phyloP scores from a whole-genome alignment of 2,888 invertebrate genomes.

The Troides oblongomaculatus region DNA sequence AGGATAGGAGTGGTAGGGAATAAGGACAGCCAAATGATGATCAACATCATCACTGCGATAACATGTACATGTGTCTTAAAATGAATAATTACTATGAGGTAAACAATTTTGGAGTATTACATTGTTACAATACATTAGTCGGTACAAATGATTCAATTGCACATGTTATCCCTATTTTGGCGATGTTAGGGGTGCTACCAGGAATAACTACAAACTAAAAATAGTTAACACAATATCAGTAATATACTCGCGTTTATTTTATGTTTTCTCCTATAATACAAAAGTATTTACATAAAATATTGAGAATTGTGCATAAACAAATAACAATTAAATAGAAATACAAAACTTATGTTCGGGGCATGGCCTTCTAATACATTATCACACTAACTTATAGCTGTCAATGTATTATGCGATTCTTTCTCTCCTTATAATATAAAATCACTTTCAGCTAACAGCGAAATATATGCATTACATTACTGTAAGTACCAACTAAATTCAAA shows the following conservation, averaged over 20 bases:
- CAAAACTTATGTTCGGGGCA: conserved; percentile 75
- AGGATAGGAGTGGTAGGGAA: conserved; percentile 50
- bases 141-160: conserved; percentile 40
- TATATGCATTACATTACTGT: conserved; percentile 76
- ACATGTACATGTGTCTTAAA: conserved; percentile 64
- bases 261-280: conserved; percentile 79
- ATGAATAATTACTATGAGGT: conserved; percentile 32
- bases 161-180: conserved; percentile 79
- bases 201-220: conserved; percentile 81
- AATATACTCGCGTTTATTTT: conserved; percentile 82
- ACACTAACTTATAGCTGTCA: conserved; percentile 75
- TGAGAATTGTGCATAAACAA: conserved; percentile 81
- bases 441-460: conserved; percentile 75
- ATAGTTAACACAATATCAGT: conserved; percentile 78
- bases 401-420: conserved; percentile 76
- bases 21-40: conserved; percentile 65
- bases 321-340: conserved; percentile 81
- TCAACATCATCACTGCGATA: conserved; percentile 58
- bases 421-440: conserved; percentile 76
- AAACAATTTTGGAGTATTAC: conserved; percentile 28
- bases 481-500: conserved; percentile 77
- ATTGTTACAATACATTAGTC: conserved; percentile 22
- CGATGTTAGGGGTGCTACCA: conserved; percentile 80
- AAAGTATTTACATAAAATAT: conserved; percentile 81
- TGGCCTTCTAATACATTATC: conserved; percentile 74